A percentile compares a stretch with the other conserved stretches of the same genome.
phyloP scores from a whole-genome alignment of 2,888 invertebrate species.

The Tanaodytes sp. region DNA sequence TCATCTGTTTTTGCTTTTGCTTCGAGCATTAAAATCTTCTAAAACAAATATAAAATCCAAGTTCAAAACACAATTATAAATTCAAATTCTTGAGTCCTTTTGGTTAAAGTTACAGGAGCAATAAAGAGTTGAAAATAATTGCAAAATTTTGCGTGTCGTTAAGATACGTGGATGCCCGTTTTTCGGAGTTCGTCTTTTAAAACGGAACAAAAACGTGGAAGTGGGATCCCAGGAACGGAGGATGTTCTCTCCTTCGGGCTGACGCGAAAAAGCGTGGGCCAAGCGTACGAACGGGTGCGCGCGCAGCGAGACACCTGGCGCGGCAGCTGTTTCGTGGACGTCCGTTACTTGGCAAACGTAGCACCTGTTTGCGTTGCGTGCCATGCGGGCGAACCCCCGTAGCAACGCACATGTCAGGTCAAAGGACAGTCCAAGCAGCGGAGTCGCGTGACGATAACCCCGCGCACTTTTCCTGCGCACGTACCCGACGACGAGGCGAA shows the following conservation, averaged over 20 bases:
- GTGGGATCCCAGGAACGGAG: conserved; percentile 29
- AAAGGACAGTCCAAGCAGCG: conserved; percentile 54
- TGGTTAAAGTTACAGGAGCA: no score
- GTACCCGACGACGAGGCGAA: background rate
- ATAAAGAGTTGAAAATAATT: no score
- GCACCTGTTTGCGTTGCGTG: conserved; percentile 70
- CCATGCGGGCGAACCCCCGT: conserved; percentile 63
- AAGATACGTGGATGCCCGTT: no score
- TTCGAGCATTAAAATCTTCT: no score
- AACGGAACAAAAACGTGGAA: conserved; percentile 24
- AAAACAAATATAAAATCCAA: no score
- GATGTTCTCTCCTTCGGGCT: conserved; percentile 31
- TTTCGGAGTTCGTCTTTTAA: no score
- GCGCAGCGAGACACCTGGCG: conserved; percentile 66
- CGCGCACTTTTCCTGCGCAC: conserved; percentile 27
- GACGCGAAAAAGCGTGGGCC: conserved; percentile 23
- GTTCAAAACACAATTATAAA: no score
- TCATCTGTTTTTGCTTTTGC: no score
- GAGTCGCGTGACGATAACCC: conserved; percentile 49
- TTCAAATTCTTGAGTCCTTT: no score
- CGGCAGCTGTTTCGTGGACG: conserved; percentile 68
- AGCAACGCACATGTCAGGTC: conserved; percentile 66
- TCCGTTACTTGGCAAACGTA: conserved; percentile 67
- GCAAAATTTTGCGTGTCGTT: no score
- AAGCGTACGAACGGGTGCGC: conserved; percentile 12